Conservation (phyloP, 1,140 invertebrate species). For the Panagrolaimus sp. region DNA sequence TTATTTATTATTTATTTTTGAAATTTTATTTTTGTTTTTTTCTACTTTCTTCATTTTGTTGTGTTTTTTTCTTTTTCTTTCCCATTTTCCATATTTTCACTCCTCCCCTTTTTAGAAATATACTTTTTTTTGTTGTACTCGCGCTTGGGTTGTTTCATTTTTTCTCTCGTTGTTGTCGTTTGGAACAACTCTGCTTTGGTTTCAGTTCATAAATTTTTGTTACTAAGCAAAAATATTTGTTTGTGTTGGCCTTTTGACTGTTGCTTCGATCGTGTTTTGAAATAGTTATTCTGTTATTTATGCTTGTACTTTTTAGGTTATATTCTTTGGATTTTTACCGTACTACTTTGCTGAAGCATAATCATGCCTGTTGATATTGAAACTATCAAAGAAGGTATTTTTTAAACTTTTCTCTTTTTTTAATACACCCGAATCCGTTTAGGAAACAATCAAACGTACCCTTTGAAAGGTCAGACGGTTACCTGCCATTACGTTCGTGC, state of each 20-base stretch:
- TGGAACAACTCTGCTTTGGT: too few relatives aligned
- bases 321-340: not conserved
- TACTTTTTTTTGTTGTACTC: not conserved
- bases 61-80: not conserved
- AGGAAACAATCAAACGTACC: conserved; percentile 69
- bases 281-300: too few relatives aligned
- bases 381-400: conserved; percentile 58
- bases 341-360: conserved; percentile 15
- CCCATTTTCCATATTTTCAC: not conserved
- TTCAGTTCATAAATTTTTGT: too few relatives aligned
- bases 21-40: not conserved
- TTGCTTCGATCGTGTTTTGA: too few relatives aligned
- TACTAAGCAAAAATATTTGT: too few relatives aligned
- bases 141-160: not conserved
- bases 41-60: too few relatives aligned
- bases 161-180: not conserved
- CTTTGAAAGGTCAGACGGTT: conserved; percentile 86
- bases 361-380: conserved; percentile 28
- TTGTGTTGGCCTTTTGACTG: too few relatives aligned
- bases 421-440: conserved; percentile 6
- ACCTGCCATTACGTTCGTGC: conserved; percentile 83
- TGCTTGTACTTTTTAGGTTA: not conserved
- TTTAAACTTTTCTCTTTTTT: conserved; percentile 23
- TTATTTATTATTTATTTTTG: not conserved
- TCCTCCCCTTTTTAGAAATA: not conserved